A percentile compares a stretch with the other conserved stretches of the same genome.
phyloP scores from a whole-genome alignment of 1,140 invertebrate genomes.

The Frieseomelitta varia region DNA sequence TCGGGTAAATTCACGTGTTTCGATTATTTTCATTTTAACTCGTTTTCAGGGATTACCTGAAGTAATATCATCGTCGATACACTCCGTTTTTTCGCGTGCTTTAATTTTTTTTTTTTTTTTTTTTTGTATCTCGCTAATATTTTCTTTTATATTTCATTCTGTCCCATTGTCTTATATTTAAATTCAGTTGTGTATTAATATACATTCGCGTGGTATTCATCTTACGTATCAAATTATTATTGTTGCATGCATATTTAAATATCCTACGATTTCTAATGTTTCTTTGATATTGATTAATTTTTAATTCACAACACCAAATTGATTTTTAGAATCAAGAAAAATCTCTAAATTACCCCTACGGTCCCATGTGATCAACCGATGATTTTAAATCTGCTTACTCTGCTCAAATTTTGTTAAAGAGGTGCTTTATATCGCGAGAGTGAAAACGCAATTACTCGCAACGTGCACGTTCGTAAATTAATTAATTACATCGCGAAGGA shows the following conservation, averaged over 20 bases:
- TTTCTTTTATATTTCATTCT: too few relatives aligned
- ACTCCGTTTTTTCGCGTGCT: background rate
- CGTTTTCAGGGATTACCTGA: background rate
- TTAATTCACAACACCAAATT: background rate
- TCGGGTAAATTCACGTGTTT: constrained; percentile 40
- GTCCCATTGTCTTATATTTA: background rate
- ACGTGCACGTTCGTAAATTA: background rate
- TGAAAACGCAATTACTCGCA: too few relatives aligned
- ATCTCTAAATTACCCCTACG: background rate
- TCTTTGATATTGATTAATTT: background rate
- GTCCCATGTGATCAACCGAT: background rate
- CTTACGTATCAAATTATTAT: background rate
- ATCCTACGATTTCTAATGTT: background rate
- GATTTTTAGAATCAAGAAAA: too few relatives aligned
- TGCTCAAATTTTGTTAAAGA: too few relatives aligned
- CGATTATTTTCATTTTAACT: background rate
- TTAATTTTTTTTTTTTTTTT: too few relatives aligned
- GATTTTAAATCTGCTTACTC: background rate
- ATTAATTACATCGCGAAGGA: background rate
- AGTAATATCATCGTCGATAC: background rate
- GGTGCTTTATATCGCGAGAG: too few relatives aligned
- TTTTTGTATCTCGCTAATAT: too few relatives aligned
- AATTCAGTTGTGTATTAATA: background rate
- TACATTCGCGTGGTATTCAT: background rate
- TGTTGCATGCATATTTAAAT: background rate